Evolutionary conservation across 1,140 invertebrate species (phyloP), one percentile per base, ranked within the genome.

Genomic region (Saccostrea echinata): DNA sequence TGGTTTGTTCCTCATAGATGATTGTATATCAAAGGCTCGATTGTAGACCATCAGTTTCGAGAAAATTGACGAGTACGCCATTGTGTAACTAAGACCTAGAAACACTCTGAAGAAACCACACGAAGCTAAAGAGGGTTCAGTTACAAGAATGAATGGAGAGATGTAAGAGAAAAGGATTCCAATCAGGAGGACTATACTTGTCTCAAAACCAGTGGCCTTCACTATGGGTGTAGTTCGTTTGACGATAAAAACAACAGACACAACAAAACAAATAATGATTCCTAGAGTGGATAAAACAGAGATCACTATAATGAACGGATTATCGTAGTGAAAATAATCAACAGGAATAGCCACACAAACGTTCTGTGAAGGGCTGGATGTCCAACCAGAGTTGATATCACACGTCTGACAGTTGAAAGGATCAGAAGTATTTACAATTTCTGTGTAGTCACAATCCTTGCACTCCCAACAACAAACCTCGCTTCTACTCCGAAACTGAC

Each of bases 1-100:
- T 18, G 80, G 43, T 84, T 86, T 83, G 35, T 68, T 80, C 18
- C 87, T 85, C 61, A 83, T 13, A 21, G 71, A 57, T 30, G 53
- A 53, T 87, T 86, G 51, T 97, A 97, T 97, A 90, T 97, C 97
- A 95, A 99, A 99, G 91, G 99, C 98, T 52, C 98, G 95, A 6
- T 97, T 96, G 88, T 99, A 99, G 51, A 92, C 96, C 95, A 98
- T 99, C 9, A 98, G 98, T 18, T 96, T 97, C 3, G 98, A 98
- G 88, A 97, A 95, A 92, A 97, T 97, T 0, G 98, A 97, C 6
- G 97, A 97, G 88, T 97, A 96, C 92, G 97, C 97, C 2, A 96
- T 95, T 13, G 96, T 95, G 93, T 96, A 96, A 92, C 97, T 97
- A 52, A 97, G 97, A 82, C 97, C 89, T 3, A 96, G 96, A 76